Evolutionary conservation across 2,888 invertebrate species (phyloP).

Genomic region (Synanthedon vespiformis): DNA sequence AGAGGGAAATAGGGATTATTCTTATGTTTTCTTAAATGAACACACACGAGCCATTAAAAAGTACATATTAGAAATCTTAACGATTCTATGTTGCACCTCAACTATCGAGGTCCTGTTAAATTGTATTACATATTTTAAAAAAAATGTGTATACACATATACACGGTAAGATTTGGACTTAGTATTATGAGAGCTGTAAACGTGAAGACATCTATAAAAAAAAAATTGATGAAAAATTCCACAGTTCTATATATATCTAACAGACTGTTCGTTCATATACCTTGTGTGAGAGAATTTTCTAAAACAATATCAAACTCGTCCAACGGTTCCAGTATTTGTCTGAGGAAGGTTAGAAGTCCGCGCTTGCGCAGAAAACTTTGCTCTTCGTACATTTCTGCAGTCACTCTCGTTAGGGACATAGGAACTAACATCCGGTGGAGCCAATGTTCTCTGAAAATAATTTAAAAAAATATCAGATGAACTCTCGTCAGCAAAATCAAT

Average conservation of each 20-base stretch:
- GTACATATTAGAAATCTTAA: too few relatives aligned
- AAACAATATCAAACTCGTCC: constrained; percentile 87
- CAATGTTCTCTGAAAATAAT: constrained; percentile 80
- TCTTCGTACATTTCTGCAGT: constrained; percentile 97
- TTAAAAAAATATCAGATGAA: background rate
- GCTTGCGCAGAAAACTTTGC: constrained; percentile 91
- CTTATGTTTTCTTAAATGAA: too few relatives aligned
- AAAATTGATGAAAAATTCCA: too few relatives aligned
- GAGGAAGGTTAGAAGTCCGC: constrained; percentile 87
- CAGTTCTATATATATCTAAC: background rate
- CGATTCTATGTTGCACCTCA: too few relatives aligned
- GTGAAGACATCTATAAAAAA: too few relatives aligned
- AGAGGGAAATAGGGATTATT: too few relatives aligned
- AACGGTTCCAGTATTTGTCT: constrained; percentile 91
- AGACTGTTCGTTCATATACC: constrained; percentile 46
- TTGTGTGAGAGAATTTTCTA: constrained; percentile 86
- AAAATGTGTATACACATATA: too few relatives aligned
- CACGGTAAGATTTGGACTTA: too few relatives aligned
- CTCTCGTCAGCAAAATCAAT: constrained; percentile 1
- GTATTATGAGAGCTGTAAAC: too few relatives aligned
- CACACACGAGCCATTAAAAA: too few relatives aligned
- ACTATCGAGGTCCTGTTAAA: too few relatives aligned
- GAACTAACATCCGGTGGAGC: constrained; percentile 90
- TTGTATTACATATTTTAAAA: too few relatives aligned
- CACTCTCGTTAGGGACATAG: constrained; percentile 89